phyloP scores from a whole-genome alignment of 2,113 vertebrate species.

The Dinomys branickii region DNA sequence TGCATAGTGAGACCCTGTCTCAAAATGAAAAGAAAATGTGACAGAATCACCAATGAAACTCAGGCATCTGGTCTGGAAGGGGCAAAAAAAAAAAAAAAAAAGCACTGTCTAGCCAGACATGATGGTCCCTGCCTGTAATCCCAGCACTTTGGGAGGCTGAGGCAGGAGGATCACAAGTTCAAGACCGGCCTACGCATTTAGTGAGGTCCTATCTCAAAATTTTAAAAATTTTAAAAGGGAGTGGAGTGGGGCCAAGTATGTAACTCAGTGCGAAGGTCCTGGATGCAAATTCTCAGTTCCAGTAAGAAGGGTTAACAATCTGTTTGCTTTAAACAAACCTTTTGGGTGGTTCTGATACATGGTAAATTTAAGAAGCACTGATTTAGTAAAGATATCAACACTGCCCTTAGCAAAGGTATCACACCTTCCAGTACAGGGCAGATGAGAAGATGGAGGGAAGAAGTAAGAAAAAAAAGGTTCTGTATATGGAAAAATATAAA shows the following conservation, averaged over 20 bases:
- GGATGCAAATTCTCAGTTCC: not conserved
- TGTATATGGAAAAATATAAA: not conserved
- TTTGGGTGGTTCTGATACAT: not conserved
- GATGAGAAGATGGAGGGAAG: not conserved
- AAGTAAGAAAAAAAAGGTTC: not conserved
- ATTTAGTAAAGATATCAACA: not conserved
- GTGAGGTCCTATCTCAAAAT: not conserved
- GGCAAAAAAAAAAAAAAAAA: no score
- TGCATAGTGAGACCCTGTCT: no score
- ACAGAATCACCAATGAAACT: not conserved
- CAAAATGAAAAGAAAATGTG: no score
- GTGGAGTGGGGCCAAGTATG: not conserved
- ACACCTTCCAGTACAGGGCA: not conserved
- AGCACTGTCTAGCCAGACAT: not conserved
- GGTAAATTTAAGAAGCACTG: not conserved
- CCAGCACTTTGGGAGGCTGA: not conserved
- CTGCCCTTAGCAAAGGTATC: not conserved
- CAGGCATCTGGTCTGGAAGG: not conserved
- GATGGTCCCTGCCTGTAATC: not conserved
- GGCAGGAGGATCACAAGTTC: not conserved
- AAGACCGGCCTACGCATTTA: not conserved
- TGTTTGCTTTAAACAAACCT: not conserved
- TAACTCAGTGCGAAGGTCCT: not conserved
- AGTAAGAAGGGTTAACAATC: not conserved
- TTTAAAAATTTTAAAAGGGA: not conserved